These are phyloP conservation scores for Euglossa dilemma DNA, from an alignment of 1,140 invertebrate species.

Conservation along the genomic window DNA sequence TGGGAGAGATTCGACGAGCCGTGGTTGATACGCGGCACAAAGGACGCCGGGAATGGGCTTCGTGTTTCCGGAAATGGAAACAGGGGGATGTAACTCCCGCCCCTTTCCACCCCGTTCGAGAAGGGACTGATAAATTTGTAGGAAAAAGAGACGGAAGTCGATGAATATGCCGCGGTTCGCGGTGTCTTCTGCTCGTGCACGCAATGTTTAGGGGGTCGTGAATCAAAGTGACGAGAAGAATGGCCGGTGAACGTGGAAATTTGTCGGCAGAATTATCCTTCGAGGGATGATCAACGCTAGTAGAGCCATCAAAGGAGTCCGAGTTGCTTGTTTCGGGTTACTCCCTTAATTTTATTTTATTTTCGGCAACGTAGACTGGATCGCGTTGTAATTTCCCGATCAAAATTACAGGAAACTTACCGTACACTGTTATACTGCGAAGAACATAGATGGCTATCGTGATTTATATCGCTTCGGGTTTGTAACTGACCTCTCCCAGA, in stretches of 20 bases:
- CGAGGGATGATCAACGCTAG: background rate
- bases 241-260: background rate
- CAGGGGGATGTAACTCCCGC: background rate
- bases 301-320: too few relatives aligned
- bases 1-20: background rate
- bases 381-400: too few relatives aligned
- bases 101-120: background rate
- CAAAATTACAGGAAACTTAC: too few relatives aligned
- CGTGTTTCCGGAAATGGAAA: constrained; percentile 47
- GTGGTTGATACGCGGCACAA: constrained; percentile 24
- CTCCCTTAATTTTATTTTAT: too few relatives aligned
- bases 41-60: constrained; percentile 19
- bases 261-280: background rate
- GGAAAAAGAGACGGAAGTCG: background rate
- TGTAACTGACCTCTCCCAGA: too few relatives aligned
- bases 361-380: too few relatives aligned
- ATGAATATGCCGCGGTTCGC: too few relatives aligned
- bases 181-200: background rate
- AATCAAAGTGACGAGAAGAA: too few relatives aligned
- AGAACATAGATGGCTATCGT: too few relatives aligned
- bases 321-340: too few relatives aligned
- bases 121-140: constrained; percentile 30
- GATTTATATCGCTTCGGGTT: too few relatives aligned
- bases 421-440: too few relatives aligned
- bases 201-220: background rate